Conservation (phyloP, 2,797 vertebrate genomes). For the Phataginus tetradactyla region DNA sequence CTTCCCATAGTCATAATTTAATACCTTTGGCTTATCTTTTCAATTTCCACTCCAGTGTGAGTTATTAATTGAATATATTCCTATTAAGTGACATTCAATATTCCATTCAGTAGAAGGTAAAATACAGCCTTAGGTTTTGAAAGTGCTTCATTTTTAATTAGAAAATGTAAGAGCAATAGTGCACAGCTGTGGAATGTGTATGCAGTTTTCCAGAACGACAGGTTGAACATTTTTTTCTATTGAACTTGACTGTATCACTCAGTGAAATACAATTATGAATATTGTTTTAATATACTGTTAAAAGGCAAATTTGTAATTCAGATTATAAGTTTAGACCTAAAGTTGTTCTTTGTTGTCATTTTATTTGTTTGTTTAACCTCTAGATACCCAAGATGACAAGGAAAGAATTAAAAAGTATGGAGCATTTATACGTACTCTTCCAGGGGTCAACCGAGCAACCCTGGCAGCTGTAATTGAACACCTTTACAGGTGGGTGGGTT, state of each 20-base stretch:
- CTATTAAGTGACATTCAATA: neutral
- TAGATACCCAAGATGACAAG: constrained; percentile 92
- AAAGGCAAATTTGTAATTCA: neutral
- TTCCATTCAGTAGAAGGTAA: neutral
- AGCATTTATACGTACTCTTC: constrained; percentile 93
- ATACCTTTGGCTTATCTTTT: neutral
- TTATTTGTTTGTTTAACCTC: constrained; percentile 22
- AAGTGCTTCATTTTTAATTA: constrained; percentile 16
- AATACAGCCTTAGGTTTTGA: neutral
- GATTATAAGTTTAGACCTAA: neutral
- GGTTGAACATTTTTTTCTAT: neutral
- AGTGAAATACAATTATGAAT: constrained; percentile 11
- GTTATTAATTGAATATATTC: constrained; percentile 18
- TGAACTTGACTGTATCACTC: neutral
- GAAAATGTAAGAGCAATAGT: neutral
- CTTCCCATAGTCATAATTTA: neutral
- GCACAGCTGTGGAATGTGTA: neutral
- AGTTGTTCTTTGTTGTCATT: neutral
- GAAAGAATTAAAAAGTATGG: constrained; percentile 92
- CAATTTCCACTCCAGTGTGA: neutral
- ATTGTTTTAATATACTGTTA: constrained; percentile 19
- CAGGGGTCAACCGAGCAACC: constrained; percentile 92
- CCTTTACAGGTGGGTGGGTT: constrained; percentile 92
- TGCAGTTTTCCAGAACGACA: neutral
- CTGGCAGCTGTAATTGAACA: constrained; percentile 95